Base-by-base conservation (phyloP, 2,113 vertebrate genomes). In the Periophthalmodon schlosseri region DNA sequence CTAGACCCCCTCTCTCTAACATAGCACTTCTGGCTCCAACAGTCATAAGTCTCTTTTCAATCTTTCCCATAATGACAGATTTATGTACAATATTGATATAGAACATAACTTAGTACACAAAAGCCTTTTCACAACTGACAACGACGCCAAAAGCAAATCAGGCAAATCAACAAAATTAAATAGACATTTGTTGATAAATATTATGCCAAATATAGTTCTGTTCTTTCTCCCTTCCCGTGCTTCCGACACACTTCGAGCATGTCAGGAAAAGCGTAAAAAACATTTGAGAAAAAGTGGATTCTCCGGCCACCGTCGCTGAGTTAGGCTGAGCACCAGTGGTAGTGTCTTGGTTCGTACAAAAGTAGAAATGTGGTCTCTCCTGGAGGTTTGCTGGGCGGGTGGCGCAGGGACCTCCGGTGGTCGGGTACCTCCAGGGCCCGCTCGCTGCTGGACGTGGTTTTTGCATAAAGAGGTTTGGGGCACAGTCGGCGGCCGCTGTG, bases 301-400 rank as follows among this genome's bases (percentile, higher is more conserved):
- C 69, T 80, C 79, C 57, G 78, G 79, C 68, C 24, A 58, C 78
- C 80, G 84, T 92, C 89, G 81, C 89, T 83, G 88, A 56, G 80
- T 95, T 96, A 95, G 96, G 96, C 95, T 93, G 91, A 94, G 94
- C 96, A 96, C 95, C 95, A 94, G 57, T 60, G 12, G 94, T 96
- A 95, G 94, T 94, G 94, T 96, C 96, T 93, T 87, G 92, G 77
- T 88, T 94, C 94, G 1, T 97, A 97, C 95, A 96, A 95, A 96
- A 94, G 95, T 96, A 98, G 95, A 98, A 97, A 97, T 96, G 93
- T 93, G 89, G 77, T 94, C 92, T 95, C 91, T 94, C 84, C 91
- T 52, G 66, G 81, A 73, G 75, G 82, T 72, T 94, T 94, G 92
- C 92, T 93, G 94, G 93, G 92, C 93, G 78, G 83, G 93, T 92